Conservation (phyloP, 2,888 invertebrate species). For the Cosmia pyralina region DNA sequence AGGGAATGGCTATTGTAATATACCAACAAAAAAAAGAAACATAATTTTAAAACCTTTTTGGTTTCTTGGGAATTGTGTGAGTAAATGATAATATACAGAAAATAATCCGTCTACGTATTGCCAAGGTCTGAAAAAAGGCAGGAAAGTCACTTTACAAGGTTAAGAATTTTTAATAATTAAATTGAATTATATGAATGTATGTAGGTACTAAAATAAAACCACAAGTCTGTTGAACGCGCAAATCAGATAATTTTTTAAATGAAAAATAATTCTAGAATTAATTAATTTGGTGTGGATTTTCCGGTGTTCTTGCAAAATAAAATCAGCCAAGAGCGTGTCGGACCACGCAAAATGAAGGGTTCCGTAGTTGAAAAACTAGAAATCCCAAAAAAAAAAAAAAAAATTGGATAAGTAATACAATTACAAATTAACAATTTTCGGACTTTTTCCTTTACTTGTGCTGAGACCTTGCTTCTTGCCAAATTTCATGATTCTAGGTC, state of each 20-base stretch:
- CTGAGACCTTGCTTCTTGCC: too few species aligned
- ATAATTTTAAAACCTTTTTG: neutral
- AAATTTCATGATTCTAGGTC: too few species aligned
- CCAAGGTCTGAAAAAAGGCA: conserved; percentile 41
- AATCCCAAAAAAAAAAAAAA: too few species aligned
- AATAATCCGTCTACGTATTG: neutral
- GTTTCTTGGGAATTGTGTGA: conserved; percentile 9
- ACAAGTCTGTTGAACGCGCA: conserved; percentile 9
- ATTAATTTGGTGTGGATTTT: neutral
- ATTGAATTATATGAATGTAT: conserved; percentile 30
- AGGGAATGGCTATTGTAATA: conserved; percentile 45
- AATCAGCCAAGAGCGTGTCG: too few species aligned
- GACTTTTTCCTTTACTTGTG: too few species aligned
- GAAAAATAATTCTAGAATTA: neutral
- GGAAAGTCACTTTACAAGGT: conserved; percentile 46
- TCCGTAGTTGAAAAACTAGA: too few species aligned
- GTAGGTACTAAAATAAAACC: conserved; percentile 8
- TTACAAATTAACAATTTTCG: too few species aligned
- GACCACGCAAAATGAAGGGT: too few species aligned
- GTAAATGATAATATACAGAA: conserved; percentile 8
- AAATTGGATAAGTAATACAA: too few species aligned
- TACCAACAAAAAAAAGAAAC: conserved; percentile 1
- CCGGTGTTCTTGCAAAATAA: neutral
- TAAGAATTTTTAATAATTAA: conserved; percentile 13
- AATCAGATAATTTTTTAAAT: conserved; percentile 6